A percentile compares a stretch with the other conserved stretches of the same genome.
Evolutionary conservation across 2,888 invertebrate species (phyloP).

Genomic region (Caenorhabditis zanzibari): DNA sequence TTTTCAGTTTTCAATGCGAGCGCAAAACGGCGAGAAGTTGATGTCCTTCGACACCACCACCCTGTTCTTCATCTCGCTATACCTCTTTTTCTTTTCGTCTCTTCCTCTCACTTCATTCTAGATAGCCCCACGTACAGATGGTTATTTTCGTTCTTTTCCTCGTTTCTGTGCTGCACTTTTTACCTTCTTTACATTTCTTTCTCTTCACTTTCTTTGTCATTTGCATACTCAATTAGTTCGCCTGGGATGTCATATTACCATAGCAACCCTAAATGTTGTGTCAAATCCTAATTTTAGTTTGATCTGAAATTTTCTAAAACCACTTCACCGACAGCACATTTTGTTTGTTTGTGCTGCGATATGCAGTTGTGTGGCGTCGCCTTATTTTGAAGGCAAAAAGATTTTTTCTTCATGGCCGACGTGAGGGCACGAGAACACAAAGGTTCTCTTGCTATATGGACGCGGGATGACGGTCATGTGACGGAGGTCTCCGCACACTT

Average conservation of each 20-base stretch:
- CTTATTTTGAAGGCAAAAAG: constrained; percentile 43
- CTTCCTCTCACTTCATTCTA: constrained; percentile 36
- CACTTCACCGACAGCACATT: constrained; percentile 9
- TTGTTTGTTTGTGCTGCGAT: constrained; percentile 48
- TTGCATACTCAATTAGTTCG: neutral
- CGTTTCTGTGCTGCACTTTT: constrained; percentile 30
- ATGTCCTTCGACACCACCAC: constrained; percentile 65
- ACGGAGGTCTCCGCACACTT: constrained; percentile 59
- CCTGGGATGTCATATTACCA: constrained; percentile 7
- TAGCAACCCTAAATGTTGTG: neutral
- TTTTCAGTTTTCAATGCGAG: constrained; percentile 50
- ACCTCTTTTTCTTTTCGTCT: constrained; percentile 41
- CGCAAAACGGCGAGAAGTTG: constrained; percentile 63
- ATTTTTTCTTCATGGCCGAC: constrained; percentile 51
- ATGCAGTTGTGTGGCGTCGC: constrained; percentile 26
- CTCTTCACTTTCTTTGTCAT: neutral
- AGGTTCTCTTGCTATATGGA: constrained; percentile 62
- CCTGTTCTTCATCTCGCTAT: constrained; percentile 57
- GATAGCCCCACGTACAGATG: constrained; percentile 24
- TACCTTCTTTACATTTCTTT: neutral
- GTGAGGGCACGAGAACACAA: constrained; percentile 61
- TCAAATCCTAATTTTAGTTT: constrained; percentile 2
- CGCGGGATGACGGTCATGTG: constrained; percentile 57
- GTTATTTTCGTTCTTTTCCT: constrained; percentile 21
- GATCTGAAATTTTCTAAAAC: constrained; percentile 25